These are phyloP conservation scores for Leontopithecus rosalia DNA, from an alignment of 2,797 vertebrate genomes.

Conservation along the genomic window DNA sequence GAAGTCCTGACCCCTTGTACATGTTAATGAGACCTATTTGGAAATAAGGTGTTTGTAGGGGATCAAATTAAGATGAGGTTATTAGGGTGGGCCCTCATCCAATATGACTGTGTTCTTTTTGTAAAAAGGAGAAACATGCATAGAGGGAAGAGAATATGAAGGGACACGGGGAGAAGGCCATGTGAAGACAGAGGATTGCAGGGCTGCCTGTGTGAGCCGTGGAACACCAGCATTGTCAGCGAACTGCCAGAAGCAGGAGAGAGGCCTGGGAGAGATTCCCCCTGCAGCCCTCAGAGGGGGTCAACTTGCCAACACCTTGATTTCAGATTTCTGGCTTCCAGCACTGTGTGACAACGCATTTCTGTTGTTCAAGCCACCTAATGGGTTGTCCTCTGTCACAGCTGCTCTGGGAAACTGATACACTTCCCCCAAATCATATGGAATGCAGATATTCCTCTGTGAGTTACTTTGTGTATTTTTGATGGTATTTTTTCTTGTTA, in stretches of 20 bases:
- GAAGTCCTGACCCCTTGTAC: background rate
- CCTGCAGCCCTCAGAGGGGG: background rate
- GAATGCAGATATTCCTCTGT: background rate
- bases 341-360: background rate
- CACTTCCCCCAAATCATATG: background rate
- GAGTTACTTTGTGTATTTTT: background rate
- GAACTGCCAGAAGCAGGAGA: background rate
- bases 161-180: background rate
- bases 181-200: background rate
- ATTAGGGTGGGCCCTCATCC: background rate
- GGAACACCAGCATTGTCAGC: background rate
- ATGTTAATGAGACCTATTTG: background rate
- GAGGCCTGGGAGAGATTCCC: too few relatives aligned
- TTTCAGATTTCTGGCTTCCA: background rate
- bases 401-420: background rate
- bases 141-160: background rate
- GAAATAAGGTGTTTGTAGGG: background rate
- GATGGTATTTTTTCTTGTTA: background rate
- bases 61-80: background rate
- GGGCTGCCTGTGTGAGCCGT: fast-evolving
- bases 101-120: background rate
- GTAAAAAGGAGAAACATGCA: background rate
- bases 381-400: background rate
- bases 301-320: fast-evolving
- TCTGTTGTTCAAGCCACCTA: background rate